Conservation (phyloP, 2,113 vertebrate genomes). For the Gavialis gangeticus region DNA sequence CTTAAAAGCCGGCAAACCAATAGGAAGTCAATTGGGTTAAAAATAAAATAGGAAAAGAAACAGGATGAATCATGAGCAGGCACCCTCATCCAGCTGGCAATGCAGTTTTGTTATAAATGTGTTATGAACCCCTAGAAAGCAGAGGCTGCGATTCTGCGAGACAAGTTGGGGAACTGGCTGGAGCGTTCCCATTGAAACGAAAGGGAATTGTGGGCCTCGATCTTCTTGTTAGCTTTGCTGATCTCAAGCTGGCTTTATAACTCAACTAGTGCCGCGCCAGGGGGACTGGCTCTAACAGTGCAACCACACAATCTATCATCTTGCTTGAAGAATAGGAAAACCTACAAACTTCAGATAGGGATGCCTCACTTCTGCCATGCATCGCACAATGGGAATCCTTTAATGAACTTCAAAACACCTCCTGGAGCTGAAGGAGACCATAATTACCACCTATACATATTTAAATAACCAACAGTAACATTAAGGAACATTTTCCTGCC, state of each 20-base stretch:
- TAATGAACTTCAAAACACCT: background rate
- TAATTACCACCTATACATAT: background rate
- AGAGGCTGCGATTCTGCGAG: background rate
- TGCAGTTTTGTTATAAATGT: background rate
- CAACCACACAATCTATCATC: background rate
- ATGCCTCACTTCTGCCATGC: background rate
- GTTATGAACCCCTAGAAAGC: background rate
- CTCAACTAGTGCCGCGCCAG: background rate
- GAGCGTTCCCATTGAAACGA: background rate
- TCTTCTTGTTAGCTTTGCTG: background rate
- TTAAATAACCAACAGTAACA: background rate
- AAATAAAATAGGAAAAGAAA: background rate
- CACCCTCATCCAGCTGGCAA: background rate
- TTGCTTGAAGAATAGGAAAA: background rate
- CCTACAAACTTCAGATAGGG: fast-evolving
- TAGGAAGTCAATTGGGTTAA: background rate
- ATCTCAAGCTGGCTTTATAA: background rate
- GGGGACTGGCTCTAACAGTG: fast-evolving
- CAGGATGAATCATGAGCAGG: background rate
- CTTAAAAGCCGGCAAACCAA: background rate
- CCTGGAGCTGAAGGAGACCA: background rate
- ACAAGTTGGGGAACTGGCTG: background rate
- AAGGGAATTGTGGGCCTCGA: background rate
- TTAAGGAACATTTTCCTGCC: background rate
- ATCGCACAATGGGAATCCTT: background rate